These are phyloP conservation scores for Polypedilum vanderplanki DNA, from an alignment of 1,140 invertebrate genomes.

Conservation along the genomic window DNA sequence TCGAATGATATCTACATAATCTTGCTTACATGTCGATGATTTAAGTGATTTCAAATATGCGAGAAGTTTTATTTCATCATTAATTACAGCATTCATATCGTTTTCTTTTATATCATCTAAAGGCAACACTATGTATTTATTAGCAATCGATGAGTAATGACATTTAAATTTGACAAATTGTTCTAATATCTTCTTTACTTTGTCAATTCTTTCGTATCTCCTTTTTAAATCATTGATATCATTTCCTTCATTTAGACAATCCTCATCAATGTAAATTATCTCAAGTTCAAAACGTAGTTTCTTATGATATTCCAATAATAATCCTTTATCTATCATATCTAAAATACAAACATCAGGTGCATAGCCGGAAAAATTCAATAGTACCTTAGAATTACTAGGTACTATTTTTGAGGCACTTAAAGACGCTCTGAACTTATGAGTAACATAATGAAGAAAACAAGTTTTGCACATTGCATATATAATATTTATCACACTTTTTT, in stretches of 20 bases:
- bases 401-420: slow-evolving; percentile 39
- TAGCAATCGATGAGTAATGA: not conserved
- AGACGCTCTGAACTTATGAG: slow-evolving; percentile 42
- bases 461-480: slow-evolving; percentile 36
- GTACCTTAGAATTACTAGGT: slow-evolving; percentile 36
- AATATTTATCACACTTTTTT: slow-evolving; percentile 36
- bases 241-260: slow-evolving; percentile 33
- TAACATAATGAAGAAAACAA: slow-evolving; percentile 38
- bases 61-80: slow-evolving; percentile 31
- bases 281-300: slow-evolving; percentile 37
- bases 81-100: slow-evolving; percentile 35
- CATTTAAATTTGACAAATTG: not conserved
- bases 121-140: not conserved
- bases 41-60: not conserved
- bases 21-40: slow-evolving; percentile 36
- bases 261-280: slow-evolving; percentile 39
- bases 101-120: not conserved
- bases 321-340: slow-evolving; percentile 40
- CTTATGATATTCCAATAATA: slow-evolving; percentile 40
- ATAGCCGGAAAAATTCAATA: slow-evolving; percentile 38
- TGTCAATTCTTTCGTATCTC: not conserved
- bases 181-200: not conserved
- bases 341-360: slow-evolving; percentile 37
- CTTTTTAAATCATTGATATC: not conserved
- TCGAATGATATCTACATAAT: slow-evolving; percentile 36